Evolutionary conservation across 2,113 vertebrate species (phyloP), one percentile per base, ranked within the genome.

Genomic region (Octodon degus): DNA sequence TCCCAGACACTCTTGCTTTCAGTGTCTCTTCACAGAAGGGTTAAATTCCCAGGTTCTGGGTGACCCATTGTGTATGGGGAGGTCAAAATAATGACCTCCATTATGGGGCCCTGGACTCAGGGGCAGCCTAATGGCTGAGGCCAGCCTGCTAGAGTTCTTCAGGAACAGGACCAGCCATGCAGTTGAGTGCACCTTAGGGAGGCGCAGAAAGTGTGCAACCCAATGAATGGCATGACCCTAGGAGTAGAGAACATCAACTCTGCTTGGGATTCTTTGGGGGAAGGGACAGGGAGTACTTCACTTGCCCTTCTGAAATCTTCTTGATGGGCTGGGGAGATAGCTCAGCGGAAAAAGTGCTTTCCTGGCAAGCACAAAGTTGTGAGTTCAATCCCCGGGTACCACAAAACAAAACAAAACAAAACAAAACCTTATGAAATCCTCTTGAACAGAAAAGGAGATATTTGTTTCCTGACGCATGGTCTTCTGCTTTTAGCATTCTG

Each of bases 1-100:
- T 72, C 70, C n/a, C 19, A 24, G 70, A 40, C 20, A 24, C n/a
- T 22, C 70, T 40, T 40, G 20, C 20, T 37, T 72, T 37, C n/a
- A 37, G 68, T 37, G 68, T 32, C 58, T 72, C 27, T 34, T 12
- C 30, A 16, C 7, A 47, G 53, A 79, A 12, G 40, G 47, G 13
- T 32, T n/a, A 58, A 7, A 37, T 87, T 37, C 87, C 67, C 32
- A 68, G 58, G 10, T 6, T 5, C 43, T n/a, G 17, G 60, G 74
- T 5, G 5, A 3, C 27, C 32, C n/a, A 10, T 34, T 2, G 30
- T 24, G 34, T 6, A 17, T 1, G 53, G 5, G 43, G 43, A 4
- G 24, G 43, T 62, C 40, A 67, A 20, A 32, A 80, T 25, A 1
- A 7, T 7, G 65, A 3, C 43, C 82, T 72, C 17, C 37, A 2